Base-by-base conservation (phyloP, 2,888 invertebrate genomes). In the Catocala fraxini region DNA sequence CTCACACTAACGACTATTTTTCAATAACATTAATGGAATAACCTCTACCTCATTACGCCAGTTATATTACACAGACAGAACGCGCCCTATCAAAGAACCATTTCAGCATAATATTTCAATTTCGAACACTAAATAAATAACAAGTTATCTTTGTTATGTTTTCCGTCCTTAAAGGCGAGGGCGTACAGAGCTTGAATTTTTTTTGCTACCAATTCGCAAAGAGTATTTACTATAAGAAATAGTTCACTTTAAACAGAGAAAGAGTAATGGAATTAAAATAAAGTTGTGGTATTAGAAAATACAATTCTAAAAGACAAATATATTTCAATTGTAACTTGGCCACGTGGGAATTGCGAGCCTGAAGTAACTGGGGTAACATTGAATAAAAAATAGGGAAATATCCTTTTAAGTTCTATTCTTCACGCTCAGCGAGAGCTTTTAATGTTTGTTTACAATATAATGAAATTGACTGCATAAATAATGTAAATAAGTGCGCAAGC, bases 1-100 rank as follows among this genome's bases (percentile, higher is more conserved):
- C 87, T 87, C 85, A 80, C 82, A 83, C 85, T 87, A 88, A 88
- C 86, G 83, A 87, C 86, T 87, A 89, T 87, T 89, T 89, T 87
- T 89, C 89, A 89, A 89, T 89, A 89, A 88, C 87, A 86, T 85
- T 89, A 89, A 89, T 84, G 85, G 86, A 83, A 88, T 86, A 82
- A 81, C 79, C 79, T 81, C 73, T 74, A 71, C 74, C 77, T 80
- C 80, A 82, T 82, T 85, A 82, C 81, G 67, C 63, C 73, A 65
- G 65, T 68, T 69, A 70, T 79, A 75, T 78, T 69, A 75, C 67
- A 71, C 70, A 71, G 62, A 69, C 71, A 69, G 59, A 69, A 69
- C 56, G 72, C 64, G 63, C 59, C 64, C 69, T 67, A 67, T 73
- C 71, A 75, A 73, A 77, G 60, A 71, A 65, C 65, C 71, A 70